Evolutionary conservation across 2,888 invertebrate species (phyloP).

Genomic region (Capitulum mitella): DNA sequence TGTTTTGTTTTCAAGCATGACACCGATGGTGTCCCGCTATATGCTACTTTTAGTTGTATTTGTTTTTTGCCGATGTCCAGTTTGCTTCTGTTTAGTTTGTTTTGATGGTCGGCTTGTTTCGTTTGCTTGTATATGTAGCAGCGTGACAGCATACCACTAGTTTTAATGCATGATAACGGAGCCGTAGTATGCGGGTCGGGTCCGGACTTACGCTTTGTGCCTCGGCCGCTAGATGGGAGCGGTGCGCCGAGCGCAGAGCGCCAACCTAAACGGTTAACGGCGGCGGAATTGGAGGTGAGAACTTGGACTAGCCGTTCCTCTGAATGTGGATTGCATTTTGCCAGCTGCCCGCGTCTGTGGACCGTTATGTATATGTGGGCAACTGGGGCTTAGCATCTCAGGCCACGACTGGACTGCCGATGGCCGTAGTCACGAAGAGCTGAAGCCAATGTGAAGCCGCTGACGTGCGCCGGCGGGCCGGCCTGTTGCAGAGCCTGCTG

Average conservation of each 20-base stretch:
- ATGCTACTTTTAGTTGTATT: too few relatives aligned
- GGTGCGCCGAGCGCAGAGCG: background rate
- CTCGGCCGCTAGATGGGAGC: conserved; percentile 11
- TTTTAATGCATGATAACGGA: background rate
- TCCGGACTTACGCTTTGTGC: conserved; percentile 4
- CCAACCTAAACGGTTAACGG: background rate
- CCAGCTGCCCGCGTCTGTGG: background rate
- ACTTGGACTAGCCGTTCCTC: background rate
- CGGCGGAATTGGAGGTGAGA: conserved; percentile 4
- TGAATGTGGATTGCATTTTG: background rate
- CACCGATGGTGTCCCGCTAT: too few relatives aligned
- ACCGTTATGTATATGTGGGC: too few relatives aligned
- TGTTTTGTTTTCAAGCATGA: too few relatives aligned
- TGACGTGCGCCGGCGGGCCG: background rate
- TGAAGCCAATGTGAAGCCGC: background rate
- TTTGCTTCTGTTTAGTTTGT: background rate
- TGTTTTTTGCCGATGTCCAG: background rate
- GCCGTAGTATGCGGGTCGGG: background rate
- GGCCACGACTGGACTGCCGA: too few relatives aligned
- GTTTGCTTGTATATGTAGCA: background rate
- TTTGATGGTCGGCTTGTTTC: background rate
- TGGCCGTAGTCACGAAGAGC: background rate
- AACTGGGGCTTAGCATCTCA: too few relatives aligned
- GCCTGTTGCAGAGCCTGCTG: background rate
- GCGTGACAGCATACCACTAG: background rate